Evolutionary conservation across 2,113 vertebrate genomes (phyloP), one percentile per base, ranked within the genome.

Genomic region (Buteo buteo): DNA sequence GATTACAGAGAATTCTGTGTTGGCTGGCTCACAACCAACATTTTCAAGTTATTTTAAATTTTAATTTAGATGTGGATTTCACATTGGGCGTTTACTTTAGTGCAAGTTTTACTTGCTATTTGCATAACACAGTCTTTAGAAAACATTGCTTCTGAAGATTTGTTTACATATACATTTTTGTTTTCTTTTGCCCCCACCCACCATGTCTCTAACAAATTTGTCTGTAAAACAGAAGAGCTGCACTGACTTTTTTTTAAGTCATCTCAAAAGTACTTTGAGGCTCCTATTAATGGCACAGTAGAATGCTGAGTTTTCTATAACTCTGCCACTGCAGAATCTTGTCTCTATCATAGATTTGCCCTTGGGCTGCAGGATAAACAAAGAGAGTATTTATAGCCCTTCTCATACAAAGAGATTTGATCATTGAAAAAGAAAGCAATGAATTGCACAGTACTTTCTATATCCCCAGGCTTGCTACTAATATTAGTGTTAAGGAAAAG

Each of bases 331-430:
- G 88, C 83, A 94, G 90, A 89, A 94, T 92, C 69, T 95, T 90
- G 93, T 94, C 92, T 95, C 61, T 90, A 57, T 66, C 49, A 61
- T 36, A 90, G 83, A 62, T 94, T 82, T 88, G 88, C 85, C 94
- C 90, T 96, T 97, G 96, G 50, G 62, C 88, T 45, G 12, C 69
- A 93, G 91, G 88, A 95, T 55, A 96, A 97, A 96, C 96, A 96
- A 94, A 94, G 58, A 69, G 6, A 87, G 49, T 92, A 94, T 96
- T 96, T 97, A 94, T 88, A 96, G 71, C 77, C 40, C 38, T 86
- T 42, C 79, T 77, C 66, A 73, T 76, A 90, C 59, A 93, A 94
- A 94, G 85, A 81, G 40, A 93, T 76, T 59, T 87, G 88, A 94
- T 93, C 84, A 93, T 80, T 97, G 72, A 93, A 78, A 95, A 93